phyloP scores from a whole-genome alignment of 2,888 invertebrate species.

The Notodonta dromedarius region DNA sequence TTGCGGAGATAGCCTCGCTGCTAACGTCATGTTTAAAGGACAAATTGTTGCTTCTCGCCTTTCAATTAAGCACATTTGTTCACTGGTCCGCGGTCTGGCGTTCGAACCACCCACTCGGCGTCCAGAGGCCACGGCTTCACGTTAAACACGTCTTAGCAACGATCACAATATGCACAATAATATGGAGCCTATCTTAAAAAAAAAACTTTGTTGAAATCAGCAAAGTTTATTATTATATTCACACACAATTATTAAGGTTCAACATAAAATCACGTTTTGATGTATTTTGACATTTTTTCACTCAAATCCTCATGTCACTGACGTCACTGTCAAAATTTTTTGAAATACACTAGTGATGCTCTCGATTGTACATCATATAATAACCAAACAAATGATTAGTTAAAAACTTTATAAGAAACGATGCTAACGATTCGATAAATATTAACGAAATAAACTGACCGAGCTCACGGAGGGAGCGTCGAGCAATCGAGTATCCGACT shows the following conservation, averaged over 20 bases:
- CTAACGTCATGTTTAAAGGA: conserved; percentile 71
- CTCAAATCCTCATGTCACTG: background rate
- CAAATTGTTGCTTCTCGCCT: conserved; percentile 55
- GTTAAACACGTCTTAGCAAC: conserved; percentile 36
- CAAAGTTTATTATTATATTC: background rate
- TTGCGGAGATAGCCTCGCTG: conserved; percentile 67
- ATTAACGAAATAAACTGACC: background rate
- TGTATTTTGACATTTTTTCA: background rate
- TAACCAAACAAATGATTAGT: background rate
- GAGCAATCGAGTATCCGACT: background rate
- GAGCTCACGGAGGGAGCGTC: background rate
- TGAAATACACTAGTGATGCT: conserved; percentile 12
- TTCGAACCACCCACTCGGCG: conserved; percentile 52
- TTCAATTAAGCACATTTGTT: conserved; percentile 68
- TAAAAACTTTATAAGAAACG: too few relatives aligned
- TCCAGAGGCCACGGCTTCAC: conserved; percentile 58
- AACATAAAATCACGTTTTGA: background rate
- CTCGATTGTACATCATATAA: background rate
- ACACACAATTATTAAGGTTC: too few relatives aligned
- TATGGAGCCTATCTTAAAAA: conserved; percentile 14
- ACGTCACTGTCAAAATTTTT: conserved; percentile 23
- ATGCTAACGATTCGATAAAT: too few relatives aligned
- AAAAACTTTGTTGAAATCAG: too few relatives aligned
- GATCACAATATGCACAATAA: conserved; percentile 15
- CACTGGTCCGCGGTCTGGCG: conserved; percentile 48